Percentiles rank a stretch among this genome's conserved stretches.
Evolutionary conservation across 2,888 invertebrate genomes (phyloP).

Genomic region (Ochropleura plecta): DNA sequence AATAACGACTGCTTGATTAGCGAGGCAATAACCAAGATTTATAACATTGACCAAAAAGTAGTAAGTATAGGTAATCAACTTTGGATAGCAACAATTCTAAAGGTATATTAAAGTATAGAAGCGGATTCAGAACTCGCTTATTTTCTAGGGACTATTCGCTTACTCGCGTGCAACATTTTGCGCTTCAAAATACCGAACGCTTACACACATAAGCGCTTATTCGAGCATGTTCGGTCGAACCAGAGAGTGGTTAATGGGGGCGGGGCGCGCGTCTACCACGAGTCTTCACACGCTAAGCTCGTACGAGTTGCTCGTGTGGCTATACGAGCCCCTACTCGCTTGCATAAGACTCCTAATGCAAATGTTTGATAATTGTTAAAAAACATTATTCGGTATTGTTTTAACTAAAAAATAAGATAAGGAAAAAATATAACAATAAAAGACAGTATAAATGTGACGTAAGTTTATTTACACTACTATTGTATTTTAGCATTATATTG

Average conservation of each 20-base stretch:
- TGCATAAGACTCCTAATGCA: neutral
- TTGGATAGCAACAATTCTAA: neutral
- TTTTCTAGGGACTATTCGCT: neutral
- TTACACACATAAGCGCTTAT: neutral
- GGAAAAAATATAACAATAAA: conserved; percentile 41
- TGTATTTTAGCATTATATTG: conserved; percentile 47
- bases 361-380: neutral
- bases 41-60: neutral
- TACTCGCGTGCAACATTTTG: neutral
- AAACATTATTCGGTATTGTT: neutral
- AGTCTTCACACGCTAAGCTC: too few relatives aligned
- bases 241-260: neutral
- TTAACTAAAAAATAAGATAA: neutral
- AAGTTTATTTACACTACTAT: conserved; percentile 63
- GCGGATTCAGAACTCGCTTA: neutral
- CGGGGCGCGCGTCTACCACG: too few relatives aligned
- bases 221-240: neutral
- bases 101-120: neutral
- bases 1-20: neutral
- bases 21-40: neutral
- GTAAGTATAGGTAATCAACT: neutral
- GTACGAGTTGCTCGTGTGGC: too few relatives aligned
- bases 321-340: too few relatives aligned
- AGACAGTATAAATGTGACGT: conserved; percentile 46
- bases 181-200: neutral